phyloP scores from a whole-genome alignment of 2,888 invertebrate genomes.

The Cybosia mesomella region DNA sequence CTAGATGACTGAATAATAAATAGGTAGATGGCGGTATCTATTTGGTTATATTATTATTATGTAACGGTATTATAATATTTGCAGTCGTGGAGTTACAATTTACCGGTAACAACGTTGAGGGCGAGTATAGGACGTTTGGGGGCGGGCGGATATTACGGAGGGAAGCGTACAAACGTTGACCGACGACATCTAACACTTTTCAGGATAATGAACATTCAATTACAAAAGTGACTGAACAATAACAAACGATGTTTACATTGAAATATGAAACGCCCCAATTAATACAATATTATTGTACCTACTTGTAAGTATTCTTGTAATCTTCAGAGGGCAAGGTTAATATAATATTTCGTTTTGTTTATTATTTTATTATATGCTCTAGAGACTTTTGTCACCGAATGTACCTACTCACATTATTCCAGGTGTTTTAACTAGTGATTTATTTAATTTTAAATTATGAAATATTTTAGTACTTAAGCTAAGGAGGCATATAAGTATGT shows the following conservation, averaged over 20 bases:
- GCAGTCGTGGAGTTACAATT: constrained; percentile 12
- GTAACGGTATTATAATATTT: constrained; percentile 19
- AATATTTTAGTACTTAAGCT: neutral
- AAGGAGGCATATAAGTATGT: neutral
- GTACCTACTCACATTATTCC: neutral
- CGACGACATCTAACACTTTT: neutral
- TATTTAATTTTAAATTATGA: neutral
- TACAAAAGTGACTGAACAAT: neutral
- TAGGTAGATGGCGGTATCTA: neutral
- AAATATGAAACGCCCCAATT: neutral
- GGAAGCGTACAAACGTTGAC: constrained; percentile 7
- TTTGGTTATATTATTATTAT: constrained; percentile 3
- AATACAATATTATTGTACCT: no score
- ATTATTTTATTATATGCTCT: neutral
- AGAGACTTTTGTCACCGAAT: neutral
- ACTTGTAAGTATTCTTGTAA: no score
- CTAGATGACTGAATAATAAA: constrained; percentile 12
- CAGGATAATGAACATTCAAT: neutral
- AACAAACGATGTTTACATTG: neutral
- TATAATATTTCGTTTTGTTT: neutral
- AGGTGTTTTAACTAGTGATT: neutral
- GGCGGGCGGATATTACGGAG: constrained; percentile 30
- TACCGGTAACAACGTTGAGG: constrained; percentile 27
- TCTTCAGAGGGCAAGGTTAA: no score
- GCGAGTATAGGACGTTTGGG: constrained; percentile 36